phyloP scores from a whole-genome alignment of 2,888 invertebrate genomes.

The Drosophila austrosaltans region DNA sequence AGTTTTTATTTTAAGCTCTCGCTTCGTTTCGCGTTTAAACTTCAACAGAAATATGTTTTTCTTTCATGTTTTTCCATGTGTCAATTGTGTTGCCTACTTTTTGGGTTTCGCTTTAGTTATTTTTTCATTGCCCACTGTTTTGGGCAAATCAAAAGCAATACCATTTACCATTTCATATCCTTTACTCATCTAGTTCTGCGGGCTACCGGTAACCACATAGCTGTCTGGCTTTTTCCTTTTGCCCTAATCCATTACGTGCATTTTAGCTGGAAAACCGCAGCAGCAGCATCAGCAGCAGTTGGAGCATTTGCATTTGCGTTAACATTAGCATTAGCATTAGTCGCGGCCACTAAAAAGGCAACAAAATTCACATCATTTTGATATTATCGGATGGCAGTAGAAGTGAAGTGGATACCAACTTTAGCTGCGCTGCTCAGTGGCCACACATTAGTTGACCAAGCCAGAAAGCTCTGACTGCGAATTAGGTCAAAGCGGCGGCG shows the following conservation, averaged over 20 bases:
- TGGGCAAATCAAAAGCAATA: neutral
- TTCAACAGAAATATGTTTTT: neutral
- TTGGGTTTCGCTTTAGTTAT: neutral
- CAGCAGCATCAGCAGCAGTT: constrained; percentile 49
- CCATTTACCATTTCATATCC: neutral
- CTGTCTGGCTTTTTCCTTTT: constrained; percentile 4
- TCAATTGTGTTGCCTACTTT: constrained; percentile 3
- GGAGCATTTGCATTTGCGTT: constrained; percentile 15
- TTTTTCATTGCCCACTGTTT: constrained; percentile 22
- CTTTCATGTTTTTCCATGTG: neutral
- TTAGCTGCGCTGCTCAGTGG: constrained; percentile 23
- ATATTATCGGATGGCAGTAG: constrained; percentile 26
- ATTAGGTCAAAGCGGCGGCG: constrained; percentile 57
- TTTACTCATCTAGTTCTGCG: constrained; percentile 6
- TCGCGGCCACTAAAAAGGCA: constrained; percentile 55
- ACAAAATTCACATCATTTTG: constrained; percentile 49
- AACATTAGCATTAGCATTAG: constrained; percentile 44
- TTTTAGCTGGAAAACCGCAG: constrained; percentile 65
- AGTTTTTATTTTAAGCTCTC: too few relatives aligned
- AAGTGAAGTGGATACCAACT: constrained; percentile 20
- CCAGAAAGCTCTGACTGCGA: constrained; percentile 48
- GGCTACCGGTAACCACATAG: constrained; percentile 1
- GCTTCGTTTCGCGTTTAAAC: too few relatives aligned
- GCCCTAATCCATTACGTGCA: constrained; percentile 60
- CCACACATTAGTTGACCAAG: constrained; percentile 66